Percentiles rank a stretch among this genome's conserved stretches.
Evolutionary conservation across 2,888 invertebrate genomes (phyloP).

Genomic region (Acrobasis repandana): DNA sequence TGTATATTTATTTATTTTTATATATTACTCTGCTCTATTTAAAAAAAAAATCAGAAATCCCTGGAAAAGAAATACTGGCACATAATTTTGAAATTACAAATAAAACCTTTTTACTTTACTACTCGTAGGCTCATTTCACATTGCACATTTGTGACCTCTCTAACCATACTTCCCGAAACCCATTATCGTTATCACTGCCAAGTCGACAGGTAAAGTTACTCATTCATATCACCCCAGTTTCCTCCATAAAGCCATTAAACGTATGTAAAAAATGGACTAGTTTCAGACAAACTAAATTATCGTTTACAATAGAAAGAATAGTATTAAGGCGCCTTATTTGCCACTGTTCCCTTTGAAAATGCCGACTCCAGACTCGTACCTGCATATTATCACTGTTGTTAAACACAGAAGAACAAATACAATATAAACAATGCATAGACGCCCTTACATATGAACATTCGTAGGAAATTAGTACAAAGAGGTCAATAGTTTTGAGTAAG

Average conservation of each 20-base stretch:
- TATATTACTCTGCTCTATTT: no score
- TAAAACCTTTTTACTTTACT: no score
- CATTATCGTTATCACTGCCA: not conserved
- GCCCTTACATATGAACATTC: conserved; percentile 22
- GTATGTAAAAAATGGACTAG: conserved; percentile 50
- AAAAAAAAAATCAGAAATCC: no score
- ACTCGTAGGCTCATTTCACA: not conserved
- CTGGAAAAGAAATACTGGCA: no score
- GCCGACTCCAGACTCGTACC: conserved; percentile 41
- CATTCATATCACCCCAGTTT: conserved; percentile 38
- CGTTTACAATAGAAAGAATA: conserved; percentile 62
- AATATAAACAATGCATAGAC: not conserved
- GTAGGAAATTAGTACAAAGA: conserved; percentile 3
- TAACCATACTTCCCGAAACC: not conserved
- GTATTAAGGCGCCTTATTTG: conserved; percentile 62
- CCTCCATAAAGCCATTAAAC: conserved; percentile 43
- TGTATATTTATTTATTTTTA: no score
- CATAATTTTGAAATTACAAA: no score
- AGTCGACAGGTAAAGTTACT: conserved; percentile 2
- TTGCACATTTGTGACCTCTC: not conserved
- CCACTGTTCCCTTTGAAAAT: conserved; percentile 63
- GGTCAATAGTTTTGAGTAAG: not conserved
- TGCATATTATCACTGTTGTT: not conserved
- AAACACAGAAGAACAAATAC: not conserved
- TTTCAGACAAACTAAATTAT: conserved; percentile 51